Percentiles rank a stretch among this genome's conserved stretches.
These are phyloP conservation scores for Pseudomyrmex flavicornis DNA, from an alignment of 1,140 invertebrate species.

Conservation along the genomic window DNA sequence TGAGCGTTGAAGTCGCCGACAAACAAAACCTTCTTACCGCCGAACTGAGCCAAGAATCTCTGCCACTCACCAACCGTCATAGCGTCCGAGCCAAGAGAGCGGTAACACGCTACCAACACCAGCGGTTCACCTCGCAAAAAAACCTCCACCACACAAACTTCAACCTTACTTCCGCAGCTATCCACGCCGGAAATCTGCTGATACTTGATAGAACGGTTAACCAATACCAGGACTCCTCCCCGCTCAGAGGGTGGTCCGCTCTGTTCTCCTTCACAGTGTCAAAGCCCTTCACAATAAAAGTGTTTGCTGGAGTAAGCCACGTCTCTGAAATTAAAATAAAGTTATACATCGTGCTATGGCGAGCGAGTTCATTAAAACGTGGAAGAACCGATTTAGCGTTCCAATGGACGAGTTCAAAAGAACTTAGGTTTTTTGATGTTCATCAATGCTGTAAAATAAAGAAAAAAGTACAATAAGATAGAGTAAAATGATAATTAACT, in stretches of 20 bases:
- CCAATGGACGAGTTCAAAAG: not conserved
- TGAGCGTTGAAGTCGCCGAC: too few relatives aligned
- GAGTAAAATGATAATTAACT: too few relatives aligned
- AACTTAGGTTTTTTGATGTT: too few relatives aligned
- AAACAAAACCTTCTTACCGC: too few relatives aligned
- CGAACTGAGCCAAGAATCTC: too few relatives aligned
- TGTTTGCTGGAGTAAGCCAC: not conserved
- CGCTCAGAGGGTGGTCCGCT: not conserved
- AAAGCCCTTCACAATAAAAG: not conserved
- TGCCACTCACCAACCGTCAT: too few relatives aligned
- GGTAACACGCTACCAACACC: too few relatives aligned
- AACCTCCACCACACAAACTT: not conserved
- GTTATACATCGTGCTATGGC: not conserved
- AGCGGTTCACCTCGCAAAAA: too few relatives aligned
- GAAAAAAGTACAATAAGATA: too few relatives aligned
- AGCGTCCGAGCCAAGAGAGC: too few relatives aligned
- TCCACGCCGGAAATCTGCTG: not conserved
- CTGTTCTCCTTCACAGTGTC: not conserved
- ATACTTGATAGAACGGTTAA: not conserved
- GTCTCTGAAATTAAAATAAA: not conserved
- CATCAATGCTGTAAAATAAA: too few relatives aligned
- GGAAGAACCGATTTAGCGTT: not conserved
- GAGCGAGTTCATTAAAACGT: not conserved
- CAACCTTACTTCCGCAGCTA: not conserved
- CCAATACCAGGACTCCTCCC: not conserved